These are phyloP conservation scores for Minunthozetes semirufus DNA, from an alignment of 2,888 invertebrate genomes.

Conservation along the genomic window DNA sequence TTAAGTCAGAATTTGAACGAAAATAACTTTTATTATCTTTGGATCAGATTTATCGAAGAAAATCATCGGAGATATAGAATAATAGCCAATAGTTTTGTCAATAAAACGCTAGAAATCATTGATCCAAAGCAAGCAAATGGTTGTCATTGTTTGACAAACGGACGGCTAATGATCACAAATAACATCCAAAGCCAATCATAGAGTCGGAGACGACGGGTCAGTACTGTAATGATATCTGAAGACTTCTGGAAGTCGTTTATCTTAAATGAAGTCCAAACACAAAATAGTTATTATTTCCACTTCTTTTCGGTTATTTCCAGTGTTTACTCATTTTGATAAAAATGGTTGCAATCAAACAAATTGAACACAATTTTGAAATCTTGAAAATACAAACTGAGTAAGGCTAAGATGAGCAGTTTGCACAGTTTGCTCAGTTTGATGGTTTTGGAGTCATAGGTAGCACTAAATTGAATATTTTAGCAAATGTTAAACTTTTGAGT, in stretches of 20 bases:
- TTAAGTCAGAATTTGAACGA: neutral
- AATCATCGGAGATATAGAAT: neutral
- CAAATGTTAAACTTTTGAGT: neutral
- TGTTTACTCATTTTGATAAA: too few species aligned
- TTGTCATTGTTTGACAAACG: constrained; percentile 29
- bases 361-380: too few species aligned
- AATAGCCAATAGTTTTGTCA: neutral
- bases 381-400: too few species aligned
- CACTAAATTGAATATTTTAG: neutral
- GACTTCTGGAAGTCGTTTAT: neutral
- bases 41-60: neutral
- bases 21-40: neutral
- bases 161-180: constrained; percentile 18
- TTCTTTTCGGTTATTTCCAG: neutral
- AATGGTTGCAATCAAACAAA: too few species aligned
- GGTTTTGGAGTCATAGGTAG: too few species aligned
- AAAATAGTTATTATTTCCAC: neutral
- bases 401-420: too few species aligned
- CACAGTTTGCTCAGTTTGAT: too few species aligned
- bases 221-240: neutral
- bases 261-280: neutral
- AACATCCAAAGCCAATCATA: constrained; percentile 18
- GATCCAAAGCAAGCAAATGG: constrained; percentile 24
- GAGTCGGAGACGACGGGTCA: constrained; percentile 5
- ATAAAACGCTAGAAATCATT: constrained; percentile 15